Evolutionary conservation across 2,113 vertebrate species (phyloP).

Genomic region (Numenius arquata): DNA sequence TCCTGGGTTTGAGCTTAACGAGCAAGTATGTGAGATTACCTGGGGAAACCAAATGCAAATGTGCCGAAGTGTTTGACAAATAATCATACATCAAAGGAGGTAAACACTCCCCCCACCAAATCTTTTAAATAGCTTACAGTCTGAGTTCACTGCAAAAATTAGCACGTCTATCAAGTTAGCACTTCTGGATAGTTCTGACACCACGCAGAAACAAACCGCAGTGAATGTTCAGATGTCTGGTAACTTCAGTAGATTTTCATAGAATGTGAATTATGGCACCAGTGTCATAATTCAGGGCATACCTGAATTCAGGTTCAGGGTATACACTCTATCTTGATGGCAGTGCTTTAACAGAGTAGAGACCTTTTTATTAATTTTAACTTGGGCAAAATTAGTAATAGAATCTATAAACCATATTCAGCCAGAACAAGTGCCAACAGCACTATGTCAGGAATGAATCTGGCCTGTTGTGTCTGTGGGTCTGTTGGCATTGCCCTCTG

Average conservation of each 20-base stretch:
- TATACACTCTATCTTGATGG: not conserved
- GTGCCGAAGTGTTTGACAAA: not conserved
- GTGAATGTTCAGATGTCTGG: not conserved
- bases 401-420: not conserved
- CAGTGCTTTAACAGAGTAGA: not conserved
- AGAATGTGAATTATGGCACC: not conserved
- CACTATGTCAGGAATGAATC: not conserved
- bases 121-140: not conserved
- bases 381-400: not conserved
- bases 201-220: not conserved
- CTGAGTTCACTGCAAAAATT: not conserved
- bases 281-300: not conserved
- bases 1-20: not conserved
- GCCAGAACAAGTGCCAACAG: not conserved
- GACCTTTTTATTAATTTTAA: not conserved
- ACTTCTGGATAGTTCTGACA: not conserved
- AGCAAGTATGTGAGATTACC: not conserved
- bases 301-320: no score
- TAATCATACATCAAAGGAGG: not conserved
- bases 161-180: not conserved
- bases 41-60: not conserved
- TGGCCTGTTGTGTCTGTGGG: accelerated
- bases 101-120: not conserved
- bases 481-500: not conserved
- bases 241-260: not conserved